A percentile compares a stretch with the other conserved stretches of the same genome.
Conservation (phyloP, 2,113 vertebrate genomes). For the Austrofundulus limnaeus region DNA sequence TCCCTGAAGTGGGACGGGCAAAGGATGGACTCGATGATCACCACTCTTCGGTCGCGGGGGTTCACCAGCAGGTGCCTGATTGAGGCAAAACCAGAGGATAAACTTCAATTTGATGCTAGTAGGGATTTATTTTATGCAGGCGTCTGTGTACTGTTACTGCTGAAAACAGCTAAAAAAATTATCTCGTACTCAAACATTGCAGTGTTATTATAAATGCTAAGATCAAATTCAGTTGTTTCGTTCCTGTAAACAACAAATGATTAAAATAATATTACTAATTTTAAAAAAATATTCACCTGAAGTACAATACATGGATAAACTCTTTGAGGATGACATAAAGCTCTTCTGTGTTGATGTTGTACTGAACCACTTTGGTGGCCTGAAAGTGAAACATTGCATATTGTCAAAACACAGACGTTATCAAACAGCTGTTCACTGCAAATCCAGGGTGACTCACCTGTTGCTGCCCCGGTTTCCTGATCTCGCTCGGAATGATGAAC, state of each 20-base stretch:
- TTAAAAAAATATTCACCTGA: constrained; percentile 82
- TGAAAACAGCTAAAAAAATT: neutral
- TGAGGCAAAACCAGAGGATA: neutral
- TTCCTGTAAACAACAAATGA: neutral
- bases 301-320: constrained; percentile 96
- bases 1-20: constrained; percentile 98
- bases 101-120: neutral
- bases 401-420: neutral
- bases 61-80: constrained; percentile 94
- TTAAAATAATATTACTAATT: neutral
- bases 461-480: constrained; percentile 84
- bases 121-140: no score
- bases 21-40: constrained; percentile 94
- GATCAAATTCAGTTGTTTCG: neutral
- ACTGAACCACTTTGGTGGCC: constrained; percentile 93
- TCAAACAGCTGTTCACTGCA: neutral
- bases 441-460: constrained; percentile 65
- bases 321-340: constrained; percentile 96
- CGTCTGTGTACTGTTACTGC: no score
- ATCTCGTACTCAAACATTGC: neutral
- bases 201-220: neutral
- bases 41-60: constrained; percentile 94
- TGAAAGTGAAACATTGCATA: constrained; percentile 67
- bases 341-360: constrained; percentile 97
- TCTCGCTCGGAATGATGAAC: constrained; percentile 97